Percentiles rank a stretch among this genome's conserved stretches.
phyloP scores from a whole-genome alignment of 2,888 invertebrate species.

The Orthonychiurus folsomi region DNA sequence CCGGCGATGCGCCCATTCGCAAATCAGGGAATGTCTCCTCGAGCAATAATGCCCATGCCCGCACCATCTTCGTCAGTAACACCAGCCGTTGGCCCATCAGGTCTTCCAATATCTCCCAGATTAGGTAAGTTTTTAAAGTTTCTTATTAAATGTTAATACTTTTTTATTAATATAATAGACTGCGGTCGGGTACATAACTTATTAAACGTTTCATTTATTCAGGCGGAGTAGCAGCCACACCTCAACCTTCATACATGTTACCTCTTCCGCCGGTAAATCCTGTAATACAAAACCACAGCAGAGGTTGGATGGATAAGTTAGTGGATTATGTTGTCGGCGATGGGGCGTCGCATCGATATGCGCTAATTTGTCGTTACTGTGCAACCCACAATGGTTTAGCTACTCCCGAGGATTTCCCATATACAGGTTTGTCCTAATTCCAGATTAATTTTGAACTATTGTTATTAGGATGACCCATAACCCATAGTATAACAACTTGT shows the following conservation, averaged over 20 bases:
- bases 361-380: conserved; percentile 85
- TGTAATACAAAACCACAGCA: conserved; percentile 24
- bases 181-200: too few species aligned
- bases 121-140: background rate
- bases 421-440: conserved; percentile 48
- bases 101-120: background rate
- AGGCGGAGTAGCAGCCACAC: background rate
- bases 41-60: background rate
- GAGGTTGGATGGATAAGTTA: conserved; percentile 61
- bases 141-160: too few species aligned
- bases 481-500: background rate
- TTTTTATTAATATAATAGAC: too few species aligned
- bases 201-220: too few species aligned
- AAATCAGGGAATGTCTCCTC: background rate
- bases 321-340: conserved; percentile 92
- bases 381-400: conserved; percentile 88
- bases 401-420: conserved; percentile 61
- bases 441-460: background rate
- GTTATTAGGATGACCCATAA: too few species aligned
- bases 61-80: background rate
- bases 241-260: conserved; percentile 23
- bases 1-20: conserved; percentile 11
- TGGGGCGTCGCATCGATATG: conserved; percentile 88
- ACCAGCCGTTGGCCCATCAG: background rate
- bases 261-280: conserved; percentile 36